Conservation (phyloP, 2,113 vertebrate genomes). For the Lophura nycthemera region DNA sequence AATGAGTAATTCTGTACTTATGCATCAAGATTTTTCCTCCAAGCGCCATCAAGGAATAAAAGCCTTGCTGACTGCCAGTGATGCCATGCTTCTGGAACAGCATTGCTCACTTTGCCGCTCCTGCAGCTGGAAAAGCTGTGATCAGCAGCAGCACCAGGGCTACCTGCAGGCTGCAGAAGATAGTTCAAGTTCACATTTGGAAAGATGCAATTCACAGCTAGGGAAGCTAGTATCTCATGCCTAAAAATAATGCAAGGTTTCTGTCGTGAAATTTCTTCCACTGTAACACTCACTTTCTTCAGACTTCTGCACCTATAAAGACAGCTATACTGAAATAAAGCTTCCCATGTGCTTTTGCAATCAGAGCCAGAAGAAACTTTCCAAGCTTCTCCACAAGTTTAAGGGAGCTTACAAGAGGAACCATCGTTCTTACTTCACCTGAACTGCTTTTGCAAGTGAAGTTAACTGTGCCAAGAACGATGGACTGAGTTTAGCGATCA, state of each 20-base stretch:
- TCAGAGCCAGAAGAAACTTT: background rate
- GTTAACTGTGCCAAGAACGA: background rate
- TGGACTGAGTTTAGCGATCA: background rate
- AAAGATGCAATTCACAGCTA: background rate
- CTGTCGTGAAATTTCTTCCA: background rate
- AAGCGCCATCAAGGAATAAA: background rate
- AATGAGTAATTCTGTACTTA: background rate
- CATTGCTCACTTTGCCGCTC: background rate
- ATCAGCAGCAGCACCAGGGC: background rate
- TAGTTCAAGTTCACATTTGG: background rate
- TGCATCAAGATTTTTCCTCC: background rate
- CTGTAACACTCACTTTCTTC: background rate
- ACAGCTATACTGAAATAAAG: background rate
- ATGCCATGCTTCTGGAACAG: background rate
- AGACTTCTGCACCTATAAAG: background rate
- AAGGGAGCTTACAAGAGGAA: background rate
- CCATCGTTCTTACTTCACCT: background rate
- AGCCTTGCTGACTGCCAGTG: background rate
- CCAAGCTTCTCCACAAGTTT: background rate
- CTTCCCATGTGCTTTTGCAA: background rate
- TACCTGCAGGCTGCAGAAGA: background rate
- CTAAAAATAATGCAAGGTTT: background rate
- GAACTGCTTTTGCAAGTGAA: background rate
- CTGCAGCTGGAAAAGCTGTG: background rate
- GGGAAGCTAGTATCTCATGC: background rate